phyloP scores from a whole-genome alignment of 2,797 vertebrate species.

The Cossypha niveicapilla region DNA sequence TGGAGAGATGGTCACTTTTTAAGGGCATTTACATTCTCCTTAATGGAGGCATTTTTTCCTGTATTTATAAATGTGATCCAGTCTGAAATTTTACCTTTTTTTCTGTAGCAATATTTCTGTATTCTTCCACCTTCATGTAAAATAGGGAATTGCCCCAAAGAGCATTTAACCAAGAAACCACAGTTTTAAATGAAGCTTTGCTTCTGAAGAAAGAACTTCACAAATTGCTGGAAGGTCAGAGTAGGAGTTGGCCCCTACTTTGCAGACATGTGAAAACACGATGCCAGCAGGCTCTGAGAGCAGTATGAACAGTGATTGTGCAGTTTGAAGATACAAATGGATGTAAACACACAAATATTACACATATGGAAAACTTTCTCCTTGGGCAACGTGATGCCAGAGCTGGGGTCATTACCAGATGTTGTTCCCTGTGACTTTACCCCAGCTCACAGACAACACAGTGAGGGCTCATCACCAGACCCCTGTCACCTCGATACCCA shows the following conservation, averaged over 20 bases:
- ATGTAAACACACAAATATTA: background rate
- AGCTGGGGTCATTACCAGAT: background rate
- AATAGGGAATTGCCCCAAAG: background rate
- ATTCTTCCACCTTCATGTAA: background rate
- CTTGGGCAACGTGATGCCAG: accelerated
- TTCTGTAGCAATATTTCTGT: background rate
- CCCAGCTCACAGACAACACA: background rate
- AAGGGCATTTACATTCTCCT: background rate
- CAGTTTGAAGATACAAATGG: background rate
- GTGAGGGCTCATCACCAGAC: background rate
- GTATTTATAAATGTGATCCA: background rate
- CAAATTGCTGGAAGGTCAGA: background rate
- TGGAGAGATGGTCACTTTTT: background rate
- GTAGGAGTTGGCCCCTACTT: background rate
- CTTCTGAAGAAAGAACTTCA: background rate
- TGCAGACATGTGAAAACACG: background rate
- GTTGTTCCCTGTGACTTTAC: background rate
- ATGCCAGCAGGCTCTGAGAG: background rate
- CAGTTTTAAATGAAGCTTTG: slow-evolving; percentile 6
- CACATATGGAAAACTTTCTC: background rate
- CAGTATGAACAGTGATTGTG: background rate
- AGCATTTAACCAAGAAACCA: background rate
- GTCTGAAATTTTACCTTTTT: background rate
- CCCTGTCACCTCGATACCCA: background rate
- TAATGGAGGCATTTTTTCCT: background rate